Evolutionary conservation across 2,888 invertebrate genomes (phyloP), one percentile per base, ranked within the genome.

Genomic region (Drosophila nr. perissopoda): DNA sequence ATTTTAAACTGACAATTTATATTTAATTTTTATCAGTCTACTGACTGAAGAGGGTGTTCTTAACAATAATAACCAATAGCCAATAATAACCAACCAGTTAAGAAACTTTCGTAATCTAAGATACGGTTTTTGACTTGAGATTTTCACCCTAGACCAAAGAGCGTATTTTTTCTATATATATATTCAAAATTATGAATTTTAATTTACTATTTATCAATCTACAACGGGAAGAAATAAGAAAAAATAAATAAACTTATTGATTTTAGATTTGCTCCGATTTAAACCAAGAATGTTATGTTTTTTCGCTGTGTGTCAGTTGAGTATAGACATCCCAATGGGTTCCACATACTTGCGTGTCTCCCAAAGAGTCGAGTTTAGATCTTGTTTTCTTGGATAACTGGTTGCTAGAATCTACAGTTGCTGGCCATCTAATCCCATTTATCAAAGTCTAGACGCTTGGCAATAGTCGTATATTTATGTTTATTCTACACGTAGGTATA

Each of bases 391-490:
- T 27, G 63, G 36, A 34, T 38, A 69, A 76, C 80, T 80, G 78
- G 73, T 73, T 69, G 49, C 49, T 40, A 59, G 56, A 54, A 48
- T 67, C 71, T 62, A 78, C 70, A 66, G 60, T 67, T 77, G 59
- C 21, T 11, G 52, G 70, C 54, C 69, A 66, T 59, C 59, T 72
- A 68, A 77, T 69, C 73, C 77, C 83, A 89, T 85, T 80, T 82
- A 85, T 89, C 90, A 85, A 78, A 73, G 80, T 80, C 83, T 81
- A 83, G 81, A 80, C 76, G 59, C 52, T 62, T 56, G 29, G n/a
- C 57, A 21, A 16, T 65, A 66, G 61, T 54, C 59, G 38, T 58
- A 57, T 36, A 34, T 53, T 63, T 38, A 48, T 70, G 33, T 65
- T 62, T 65, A 38, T 65, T 57, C 38, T 60, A 54, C 42, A 21